Evolutionary conservation across 2,113 vertebrate species (phyloP).

Genomic region (Cyrtonyx montezumae): DNA sequence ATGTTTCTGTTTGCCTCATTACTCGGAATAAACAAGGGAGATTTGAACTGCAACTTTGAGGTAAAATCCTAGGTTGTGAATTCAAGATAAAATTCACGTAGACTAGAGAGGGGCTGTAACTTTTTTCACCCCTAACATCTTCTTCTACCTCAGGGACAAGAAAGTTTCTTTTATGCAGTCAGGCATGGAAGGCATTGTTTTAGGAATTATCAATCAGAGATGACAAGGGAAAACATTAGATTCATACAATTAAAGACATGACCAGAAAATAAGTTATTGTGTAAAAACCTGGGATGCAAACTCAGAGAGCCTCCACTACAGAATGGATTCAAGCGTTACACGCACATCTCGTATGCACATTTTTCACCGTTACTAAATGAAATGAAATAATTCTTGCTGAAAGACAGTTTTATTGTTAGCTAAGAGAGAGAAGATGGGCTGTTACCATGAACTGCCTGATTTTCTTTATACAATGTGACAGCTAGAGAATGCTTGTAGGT

Average conservation of each 20-base stretch:
- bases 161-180: not conserved
- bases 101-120: not conserved
- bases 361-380: not conserved
- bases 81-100: not conserved
- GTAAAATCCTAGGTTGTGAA: not conserved
- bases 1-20: not conserved
- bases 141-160: not conserved
- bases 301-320: not conserved
- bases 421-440: not conserved
- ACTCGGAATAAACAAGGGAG: not conserved
- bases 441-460: not conserved
- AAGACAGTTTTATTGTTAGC: not conserved
- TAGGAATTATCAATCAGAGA: not conserved
- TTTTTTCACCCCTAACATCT: not conserved
- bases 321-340: not conserved
- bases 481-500: not conserved
- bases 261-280: not conserved
- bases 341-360: not conserved
- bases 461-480: not conserved
- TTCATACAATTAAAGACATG: not conserved
- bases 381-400: not conserved
- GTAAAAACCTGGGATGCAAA: not conserved
- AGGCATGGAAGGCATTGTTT: not conserved
- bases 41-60: not conserved
- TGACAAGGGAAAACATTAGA: not conserved